Evolutionary conservation across 2,797 vertebrate species (phyloP).

Genomic region (Manis javanica): DNA sequence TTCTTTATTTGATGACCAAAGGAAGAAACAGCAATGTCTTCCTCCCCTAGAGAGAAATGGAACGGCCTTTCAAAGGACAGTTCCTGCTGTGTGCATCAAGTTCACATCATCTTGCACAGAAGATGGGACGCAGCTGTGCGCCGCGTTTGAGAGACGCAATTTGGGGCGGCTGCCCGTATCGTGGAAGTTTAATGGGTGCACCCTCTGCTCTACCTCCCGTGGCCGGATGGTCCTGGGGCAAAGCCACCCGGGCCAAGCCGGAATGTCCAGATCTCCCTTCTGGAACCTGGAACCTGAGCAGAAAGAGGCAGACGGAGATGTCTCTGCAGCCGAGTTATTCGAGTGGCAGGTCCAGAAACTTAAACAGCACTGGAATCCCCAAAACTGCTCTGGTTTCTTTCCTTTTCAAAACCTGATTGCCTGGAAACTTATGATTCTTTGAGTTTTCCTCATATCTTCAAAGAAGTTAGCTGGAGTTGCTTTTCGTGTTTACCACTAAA

Average conservation of each 20-base stretch:
- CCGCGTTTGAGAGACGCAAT: background rate
- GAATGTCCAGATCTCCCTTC: background rate
- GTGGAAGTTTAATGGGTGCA: background rate
- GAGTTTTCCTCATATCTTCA: background rate
- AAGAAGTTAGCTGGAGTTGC: constrained; percentile 12
- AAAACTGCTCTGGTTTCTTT: background rate
- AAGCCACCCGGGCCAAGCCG: background rate
- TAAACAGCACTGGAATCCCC: background rate
- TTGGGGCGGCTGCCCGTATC: background rate
- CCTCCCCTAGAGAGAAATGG: background rate
- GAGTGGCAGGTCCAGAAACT: background rate
- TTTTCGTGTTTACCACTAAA: constrained; percentile 38
- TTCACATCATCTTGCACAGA: background rate
- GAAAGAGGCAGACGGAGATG: background rate
- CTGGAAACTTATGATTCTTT: background rate
- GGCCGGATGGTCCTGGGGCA: background rate
- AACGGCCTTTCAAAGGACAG: background rate
- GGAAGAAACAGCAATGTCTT: background rate
- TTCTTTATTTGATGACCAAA: background rate
- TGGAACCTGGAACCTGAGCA: background rate
- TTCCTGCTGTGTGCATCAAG: background rate
- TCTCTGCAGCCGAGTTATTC: background rate
- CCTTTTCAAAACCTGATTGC: constrained; percentile 24
- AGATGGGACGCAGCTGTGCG: background rate
- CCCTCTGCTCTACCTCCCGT: background rate